A percentile compares a stretch with the other conserved stretches of the same genome.
phyloP scores from a whole-genome alignment of 2,113 vertebrate species.

The Andinoacara biseriatus region DNA sequence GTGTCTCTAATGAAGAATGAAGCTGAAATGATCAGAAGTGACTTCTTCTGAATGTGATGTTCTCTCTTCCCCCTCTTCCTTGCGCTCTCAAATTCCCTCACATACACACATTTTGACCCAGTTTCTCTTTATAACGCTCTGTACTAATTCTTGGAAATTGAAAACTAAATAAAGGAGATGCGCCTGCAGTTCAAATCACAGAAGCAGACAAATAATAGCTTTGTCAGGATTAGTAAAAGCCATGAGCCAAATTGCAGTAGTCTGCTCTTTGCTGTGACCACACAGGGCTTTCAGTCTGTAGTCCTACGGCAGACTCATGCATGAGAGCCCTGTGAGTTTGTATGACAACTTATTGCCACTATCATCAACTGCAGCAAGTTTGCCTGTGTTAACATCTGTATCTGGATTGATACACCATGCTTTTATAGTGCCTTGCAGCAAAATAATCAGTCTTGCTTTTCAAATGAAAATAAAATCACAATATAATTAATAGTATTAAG shows the following conservation, averaged over 20 bases:
- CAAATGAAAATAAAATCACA: not conserved
- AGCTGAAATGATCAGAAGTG: constrained; percentile 44
- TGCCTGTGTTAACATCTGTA: not conserved
- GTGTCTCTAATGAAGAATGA: constrained; percentile 48
- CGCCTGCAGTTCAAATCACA: constrained; percentile 51
- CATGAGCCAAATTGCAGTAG: constrained; percentile 40
- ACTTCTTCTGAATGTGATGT: constrained; percentile 40
- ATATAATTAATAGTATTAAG: not conserved
- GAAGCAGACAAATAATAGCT: constrained; percentile 65
- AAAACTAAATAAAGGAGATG: constrained; percentile 64
- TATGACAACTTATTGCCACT: not conserved
- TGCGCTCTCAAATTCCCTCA: constrained; percentile 30
- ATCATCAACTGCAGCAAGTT: not conserved
- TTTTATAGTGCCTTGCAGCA: not conserved
- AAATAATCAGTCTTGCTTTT: not conserved
- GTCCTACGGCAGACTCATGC: constrained; percentile 26
- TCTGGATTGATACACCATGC: not conserved
- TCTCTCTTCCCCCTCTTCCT: not conserved
- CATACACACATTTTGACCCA: constrained; percentile 67
- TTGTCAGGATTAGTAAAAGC: constrained; percentile 63
- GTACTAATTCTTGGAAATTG: constrained; percentile 72
- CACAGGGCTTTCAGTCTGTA: constrained; percentile 34
- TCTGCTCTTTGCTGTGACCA: constrained; percentile 46
- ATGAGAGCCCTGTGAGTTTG: not conserved
- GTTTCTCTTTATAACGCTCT: constrained; percentile 55